These are phyloP conservation scores for Tribolium madens DNA, from an alignment of 1,140 invertebrate genomes.

Conservation along the genomic window DNA sequence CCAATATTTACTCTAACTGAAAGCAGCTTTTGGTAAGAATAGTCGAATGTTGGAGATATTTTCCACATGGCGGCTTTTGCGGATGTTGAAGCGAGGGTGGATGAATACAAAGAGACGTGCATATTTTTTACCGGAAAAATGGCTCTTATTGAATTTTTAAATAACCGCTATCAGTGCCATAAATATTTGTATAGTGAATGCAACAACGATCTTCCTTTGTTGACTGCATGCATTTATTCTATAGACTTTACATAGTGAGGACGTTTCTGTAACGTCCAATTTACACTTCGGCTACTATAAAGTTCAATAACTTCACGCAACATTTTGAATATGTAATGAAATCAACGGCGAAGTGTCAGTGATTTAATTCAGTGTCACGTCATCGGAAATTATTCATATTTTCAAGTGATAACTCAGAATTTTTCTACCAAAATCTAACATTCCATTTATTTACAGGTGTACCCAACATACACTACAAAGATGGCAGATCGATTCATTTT, in stretches of 20 bases:
- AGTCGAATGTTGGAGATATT: neutral
- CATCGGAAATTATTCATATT: constrained; percentile 21
- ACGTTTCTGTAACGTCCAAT: constrained; percentile 20
- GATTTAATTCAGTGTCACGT: constrained; percentile 8
- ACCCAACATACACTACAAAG: constrained; percentile 21
- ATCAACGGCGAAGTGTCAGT: neutral
- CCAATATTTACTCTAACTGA: no score
- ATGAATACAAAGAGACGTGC: constrained; percentile 2
- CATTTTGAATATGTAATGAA: constrained; percentile 35
- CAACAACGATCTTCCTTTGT: neutral
- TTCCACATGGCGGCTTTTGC: constrained; percentile 15
- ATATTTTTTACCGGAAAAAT: constrained; percentile 15
- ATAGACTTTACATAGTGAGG: constrained; percentile 10
- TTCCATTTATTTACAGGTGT: constrained; percentile 20
- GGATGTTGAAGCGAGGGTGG: constrained; percentile 11
- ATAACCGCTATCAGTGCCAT: constrained; percentile 8
- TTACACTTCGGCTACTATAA: constrained; percentile 23
- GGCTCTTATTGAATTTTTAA: constrained; percentile 22
- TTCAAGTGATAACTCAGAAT: neutral
- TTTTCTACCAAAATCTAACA: neutral
- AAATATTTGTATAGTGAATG: constrained; percentile 24
- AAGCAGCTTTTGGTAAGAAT: no score
- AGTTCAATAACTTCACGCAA: constrained; percentile 26
- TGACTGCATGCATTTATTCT: neutral
- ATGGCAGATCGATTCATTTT: constrained; percentile 22